These are phyloP conservation scores for Gymnosoma rotundatum DNA, from an alignment of 2,888 invertebrate species.

Conservation along the genomic window DNA sequence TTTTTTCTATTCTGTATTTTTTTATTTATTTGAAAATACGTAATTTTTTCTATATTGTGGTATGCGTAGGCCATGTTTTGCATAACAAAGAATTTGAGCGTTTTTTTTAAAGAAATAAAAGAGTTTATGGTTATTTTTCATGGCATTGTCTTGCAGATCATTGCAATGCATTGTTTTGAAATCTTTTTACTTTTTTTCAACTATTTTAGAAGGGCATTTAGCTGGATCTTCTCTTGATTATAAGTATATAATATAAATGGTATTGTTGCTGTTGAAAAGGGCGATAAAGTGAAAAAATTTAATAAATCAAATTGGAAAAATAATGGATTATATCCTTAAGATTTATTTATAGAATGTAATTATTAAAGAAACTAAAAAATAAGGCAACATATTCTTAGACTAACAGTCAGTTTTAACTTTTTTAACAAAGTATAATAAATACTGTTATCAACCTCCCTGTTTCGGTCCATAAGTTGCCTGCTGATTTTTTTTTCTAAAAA, in stretches of 20 bases:
- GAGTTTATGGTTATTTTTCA: conserved; percentile 26
- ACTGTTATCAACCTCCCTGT: too few relatives aligned
- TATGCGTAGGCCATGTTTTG: conserved; percentile 69
- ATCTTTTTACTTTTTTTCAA: background rate
- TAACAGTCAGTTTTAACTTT: too few relatives aligned
- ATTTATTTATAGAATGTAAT: too few relatives aligned
- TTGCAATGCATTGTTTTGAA: conserved; percentile 47
- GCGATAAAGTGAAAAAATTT: too few relatives aligned
- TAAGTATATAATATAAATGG: conserved; percentile 47
- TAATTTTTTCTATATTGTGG: conserved; percentile 14
- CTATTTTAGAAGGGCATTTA: conserved; percentile 13
- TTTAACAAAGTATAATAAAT: too few relatives aligned
- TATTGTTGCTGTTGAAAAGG: conserved; percentile 29
- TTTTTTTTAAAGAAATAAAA: conserved; percentile 18
- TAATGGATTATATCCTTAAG: too few relatives aligned
- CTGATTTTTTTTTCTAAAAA: too few relatives aligned
- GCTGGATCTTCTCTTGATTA: conserved; percentile 43
- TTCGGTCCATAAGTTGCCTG: too few relatives aligned
- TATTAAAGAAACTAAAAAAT: too few relatives aligned
- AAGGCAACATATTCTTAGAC: too few relatives aligned
- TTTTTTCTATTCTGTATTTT: conserved; percentile 13
- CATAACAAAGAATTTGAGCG: conserved; percentile 61
- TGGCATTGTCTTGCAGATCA: conserved; percentile 44
- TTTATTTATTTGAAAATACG: background rate
- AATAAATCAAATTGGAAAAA: too few relatives aligned